Conservation (phyloP, 2,888 invertebrate species). For the Tetropium fuscum region DNA sequence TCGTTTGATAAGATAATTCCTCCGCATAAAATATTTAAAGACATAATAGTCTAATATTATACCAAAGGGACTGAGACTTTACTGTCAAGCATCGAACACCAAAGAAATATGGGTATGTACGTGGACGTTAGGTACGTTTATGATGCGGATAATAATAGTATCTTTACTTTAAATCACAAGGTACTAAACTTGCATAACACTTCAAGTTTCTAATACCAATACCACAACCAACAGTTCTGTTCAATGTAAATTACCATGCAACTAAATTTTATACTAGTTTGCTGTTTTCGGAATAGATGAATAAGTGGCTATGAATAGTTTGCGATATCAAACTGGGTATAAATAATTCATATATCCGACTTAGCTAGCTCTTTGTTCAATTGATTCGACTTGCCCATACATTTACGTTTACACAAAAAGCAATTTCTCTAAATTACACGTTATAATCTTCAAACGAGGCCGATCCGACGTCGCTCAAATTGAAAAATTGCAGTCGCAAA, state of each 20-base stretch:
- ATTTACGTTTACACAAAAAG: conserved; percentile 15
- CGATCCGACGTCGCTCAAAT: not conserved
- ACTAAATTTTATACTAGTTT: conserved; percentile 6
- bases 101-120: no score
- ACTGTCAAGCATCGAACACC: no score
- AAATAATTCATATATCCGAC: conserved; percentile 26
- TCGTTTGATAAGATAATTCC: no score
- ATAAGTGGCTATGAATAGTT: not conserved
- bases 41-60: no score
- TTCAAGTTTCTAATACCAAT: no score
- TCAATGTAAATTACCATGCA: not conserved
- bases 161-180: not conserved
- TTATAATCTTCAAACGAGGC: conserved; percentile 8
- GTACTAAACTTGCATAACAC: no score
- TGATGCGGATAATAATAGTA: no score
- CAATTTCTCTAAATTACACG: conserved; percentile 12
- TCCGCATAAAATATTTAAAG: no score
- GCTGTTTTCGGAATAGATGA: conserved; percentile 21
- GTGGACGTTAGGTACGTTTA: no score
- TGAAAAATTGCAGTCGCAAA: conserved; percentile 3
- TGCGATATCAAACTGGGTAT: conserved; percentile 11
- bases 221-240: no score
- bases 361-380: conserved; percentile 21
- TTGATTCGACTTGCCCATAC: conserved; percentile 11
- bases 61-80: no score